Conservation (phyloP, 2,888 invertebrate genomes). For the Harpagoxenus sublaevis region DNA sequence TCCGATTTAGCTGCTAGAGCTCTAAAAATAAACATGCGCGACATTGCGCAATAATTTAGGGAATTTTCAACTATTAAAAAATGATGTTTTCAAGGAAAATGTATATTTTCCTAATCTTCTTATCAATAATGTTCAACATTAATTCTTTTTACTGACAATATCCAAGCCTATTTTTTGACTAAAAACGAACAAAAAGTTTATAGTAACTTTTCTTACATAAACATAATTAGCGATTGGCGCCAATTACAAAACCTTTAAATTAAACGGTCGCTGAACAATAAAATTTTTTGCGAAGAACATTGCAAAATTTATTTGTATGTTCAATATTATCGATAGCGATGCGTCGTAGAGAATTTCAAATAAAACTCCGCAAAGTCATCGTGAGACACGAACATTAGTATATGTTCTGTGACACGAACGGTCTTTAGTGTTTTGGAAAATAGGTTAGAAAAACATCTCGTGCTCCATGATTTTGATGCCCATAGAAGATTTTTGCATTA, state of each 20-base stretch:
- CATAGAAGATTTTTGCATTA: neutral
- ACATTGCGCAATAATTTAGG: too few species aligned
- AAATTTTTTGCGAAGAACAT: neutral
- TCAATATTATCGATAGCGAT: neutral
- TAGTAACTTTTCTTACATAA: too few species aligned
- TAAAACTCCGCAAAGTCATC: neutral
- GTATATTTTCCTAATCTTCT: too few species aligned
- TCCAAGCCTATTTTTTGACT: too few species aligned
- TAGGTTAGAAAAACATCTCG: conserved; percentile 41
- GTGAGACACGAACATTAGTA: too few species aligned
- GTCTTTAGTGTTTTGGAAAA: neutral
- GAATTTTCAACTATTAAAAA: too few species aligned
- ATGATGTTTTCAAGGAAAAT: too few species aligned
- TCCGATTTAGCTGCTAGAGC: too few species aligned
- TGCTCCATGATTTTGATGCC: neutral
- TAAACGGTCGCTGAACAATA: neutral
- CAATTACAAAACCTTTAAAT: conserved; percentile 25
- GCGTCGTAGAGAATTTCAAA: neutral
- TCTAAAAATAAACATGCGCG: neutral
- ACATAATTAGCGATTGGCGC: neutral
- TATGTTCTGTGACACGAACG: too few species aligned
- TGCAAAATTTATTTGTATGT: neutral
- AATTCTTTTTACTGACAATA: too few species aligned
- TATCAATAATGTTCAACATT: too few species aligned
- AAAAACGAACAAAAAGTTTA: too few species aligned